Conservation (phyloP, 1,140 invertebrate species). For the Rhyzopertha dominica region DNA sequence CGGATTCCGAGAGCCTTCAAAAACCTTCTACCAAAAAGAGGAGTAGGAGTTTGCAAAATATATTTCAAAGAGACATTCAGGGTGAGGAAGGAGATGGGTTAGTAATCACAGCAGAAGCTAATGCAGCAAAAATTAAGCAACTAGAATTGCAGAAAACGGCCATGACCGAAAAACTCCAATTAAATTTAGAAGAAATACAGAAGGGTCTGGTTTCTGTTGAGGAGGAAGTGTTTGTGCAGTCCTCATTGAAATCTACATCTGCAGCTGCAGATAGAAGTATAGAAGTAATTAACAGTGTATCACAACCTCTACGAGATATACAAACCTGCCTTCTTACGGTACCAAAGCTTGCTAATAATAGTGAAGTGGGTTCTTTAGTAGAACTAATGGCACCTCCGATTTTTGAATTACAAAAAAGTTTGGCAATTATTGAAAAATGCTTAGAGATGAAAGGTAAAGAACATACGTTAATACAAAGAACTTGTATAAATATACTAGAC, state of each 20-base stretch:
- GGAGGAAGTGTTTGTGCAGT: constrained; percentile 56
- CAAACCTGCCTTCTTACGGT: constrained; percentile 53
- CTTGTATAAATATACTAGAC: constrained; percentile 57
- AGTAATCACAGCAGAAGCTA: constrained; percentile 35
- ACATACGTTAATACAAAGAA: constrained; percentile 59
- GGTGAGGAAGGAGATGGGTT: constrained; percentile 52
- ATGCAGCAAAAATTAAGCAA: constrained; percentile 26
- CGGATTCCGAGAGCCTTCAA: too few relatives aligned
- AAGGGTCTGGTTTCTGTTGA: constrained; percentile 53
- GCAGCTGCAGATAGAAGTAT: constrained; percentile 58
- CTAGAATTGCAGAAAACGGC: constrained; percentile 32
- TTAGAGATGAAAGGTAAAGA: constrained; percentile 59
- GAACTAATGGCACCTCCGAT: constrained; percentile 55
- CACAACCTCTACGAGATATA: constrained; percentile 59
- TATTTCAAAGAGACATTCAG: constrained; percentile 45
- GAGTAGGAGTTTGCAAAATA: constrained; percentile 33
- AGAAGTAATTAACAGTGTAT: constrained; percentile 57
- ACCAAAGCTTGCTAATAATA: too few relatives aligned
- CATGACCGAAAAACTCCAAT: constrained; percentile 28
- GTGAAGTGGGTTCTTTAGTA: constrained; percentile 49
- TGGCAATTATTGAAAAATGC: constrained; percentile 62
- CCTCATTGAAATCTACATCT: constrained; percentile 57
- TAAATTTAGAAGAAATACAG: constrained; percentile 36
- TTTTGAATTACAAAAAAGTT: constrained; percentile 55
- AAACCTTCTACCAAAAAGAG: constrained; percentile 36